Conservation (phyloP, 2,888 invertebrate genomes). For the Trichogramma evanescens region DNA sequence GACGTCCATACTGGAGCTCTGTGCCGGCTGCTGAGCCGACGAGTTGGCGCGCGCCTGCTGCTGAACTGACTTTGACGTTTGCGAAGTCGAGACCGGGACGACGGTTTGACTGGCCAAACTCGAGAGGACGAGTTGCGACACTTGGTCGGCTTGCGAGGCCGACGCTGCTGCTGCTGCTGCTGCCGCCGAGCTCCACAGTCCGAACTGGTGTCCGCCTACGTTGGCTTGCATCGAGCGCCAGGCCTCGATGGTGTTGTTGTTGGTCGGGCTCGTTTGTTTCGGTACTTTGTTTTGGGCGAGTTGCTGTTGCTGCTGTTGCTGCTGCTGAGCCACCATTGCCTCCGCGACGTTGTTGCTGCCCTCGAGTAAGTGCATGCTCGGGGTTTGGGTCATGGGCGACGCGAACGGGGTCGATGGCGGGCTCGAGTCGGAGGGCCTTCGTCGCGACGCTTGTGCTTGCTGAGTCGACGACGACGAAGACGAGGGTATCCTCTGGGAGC, state of each 20-base stretch:
- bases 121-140: conserved; percentile 8
- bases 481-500: neutral
- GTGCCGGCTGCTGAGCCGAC: neutral
- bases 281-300: conserved; percentile 34
- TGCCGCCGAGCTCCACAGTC: conserved; percentile 40
- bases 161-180: conserved; percentile 31
- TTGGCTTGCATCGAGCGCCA: conserved; percentile 42
- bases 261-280: conserved; percentile 47
- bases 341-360: conserved; percentile 37
- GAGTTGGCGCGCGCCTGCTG: conserved; percentile 16
- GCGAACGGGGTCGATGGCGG: conserved; percentile 31
- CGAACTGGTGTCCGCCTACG: conserved; percentile 36
- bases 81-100: neutral
- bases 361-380: conserved; percentile 45
- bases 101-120: conserved; percentile 18
- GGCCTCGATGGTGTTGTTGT: conserved; percentile 53
- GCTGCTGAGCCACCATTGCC: conserved; percentile 31
- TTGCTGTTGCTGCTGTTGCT: conserved; percentile 26
- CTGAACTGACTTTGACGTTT: neutral
- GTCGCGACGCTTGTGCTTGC: conserved; percentile 25
- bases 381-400: conserved; percentile 44
- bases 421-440: conserved; percentile 13
- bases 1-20: conserved; percentile 40
- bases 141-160: conserved; percentile 21
- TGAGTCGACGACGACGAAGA: conserved; percentile 30